Evolutionary conservation across 2,113 vertebrate genomes (phyloP).

Genomic region (Pelecanus crispus): DNA sequence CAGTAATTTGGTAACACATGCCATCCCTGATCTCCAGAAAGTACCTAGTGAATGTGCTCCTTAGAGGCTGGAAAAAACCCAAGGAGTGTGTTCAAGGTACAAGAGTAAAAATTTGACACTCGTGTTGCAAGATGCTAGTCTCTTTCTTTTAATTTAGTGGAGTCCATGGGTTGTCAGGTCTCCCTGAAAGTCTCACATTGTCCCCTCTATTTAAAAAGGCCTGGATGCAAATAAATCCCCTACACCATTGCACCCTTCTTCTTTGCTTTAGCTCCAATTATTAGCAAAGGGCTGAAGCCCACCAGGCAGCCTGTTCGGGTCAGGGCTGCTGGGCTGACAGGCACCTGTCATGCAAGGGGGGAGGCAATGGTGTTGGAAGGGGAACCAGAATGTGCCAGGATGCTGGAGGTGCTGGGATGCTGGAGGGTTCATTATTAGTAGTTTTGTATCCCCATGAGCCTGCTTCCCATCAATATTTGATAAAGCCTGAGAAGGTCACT

Average conservation of each 20-base stretch:
- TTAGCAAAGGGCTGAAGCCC: neutral
- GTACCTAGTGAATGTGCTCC: neutral
- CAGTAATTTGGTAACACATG: neutral
- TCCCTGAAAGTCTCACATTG: neutral
- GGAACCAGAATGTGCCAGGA: neutral
- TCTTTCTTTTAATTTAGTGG: neutral
- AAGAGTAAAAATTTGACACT: neutral
- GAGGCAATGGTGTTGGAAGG: neutral
- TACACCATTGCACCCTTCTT: neutral
- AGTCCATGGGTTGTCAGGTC: neutral
- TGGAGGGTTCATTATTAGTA: neutral
- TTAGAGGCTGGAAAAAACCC: neutral
- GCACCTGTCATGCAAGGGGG: neutral
- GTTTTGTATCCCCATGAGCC: neutral
- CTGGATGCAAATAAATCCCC: neutral
- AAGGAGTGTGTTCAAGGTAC: neutral
- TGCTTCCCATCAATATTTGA: conserved; percentile 9
- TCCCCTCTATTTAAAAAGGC: neutral
- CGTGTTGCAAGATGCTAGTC: neutral
- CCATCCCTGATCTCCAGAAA: neutral
- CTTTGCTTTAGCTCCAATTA: neutral
- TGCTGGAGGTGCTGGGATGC: neutral
- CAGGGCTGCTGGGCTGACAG: neutral
- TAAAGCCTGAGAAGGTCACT: neutral
- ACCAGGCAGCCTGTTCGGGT: neutral